Conservation (phyloP, 2,888 invertebrate genomes). For the Amiota communis region DNA sequence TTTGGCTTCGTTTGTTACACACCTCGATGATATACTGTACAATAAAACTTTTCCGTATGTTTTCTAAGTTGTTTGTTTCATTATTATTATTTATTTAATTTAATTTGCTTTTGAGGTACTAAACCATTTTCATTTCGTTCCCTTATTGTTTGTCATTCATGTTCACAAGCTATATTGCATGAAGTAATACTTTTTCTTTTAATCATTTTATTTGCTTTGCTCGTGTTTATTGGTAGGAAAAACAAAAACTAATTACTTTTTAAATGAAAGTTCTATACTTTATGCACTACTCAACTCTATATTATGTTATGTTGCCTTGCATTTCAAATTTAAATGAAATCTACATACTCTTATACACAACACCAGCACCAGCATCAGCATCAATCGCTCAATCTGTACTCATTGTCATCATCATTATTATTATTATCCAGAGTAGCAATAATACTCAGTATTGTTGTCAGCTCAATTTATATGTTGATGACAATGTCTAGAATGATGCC, state of each 20-base stretch:
- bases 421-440: too few species aligned
- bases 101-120: constrained; percentile 6
- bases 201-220: background rate
- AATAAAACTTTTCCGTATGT: background rate
- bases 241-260: constrained; percentile 25
- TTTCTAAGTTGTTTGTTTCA: background rate
- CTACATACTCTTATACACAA: too few species aligned
- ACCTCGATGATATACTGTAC: background rate
- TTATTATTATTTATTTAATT: constrained; percentile 15
- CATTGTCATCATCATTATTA: too few species aligned
- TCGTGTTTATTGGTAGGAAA: background rate
- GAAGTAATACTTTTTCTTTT: too few species aligned
- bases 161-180: background rate
- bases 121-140: background rate
- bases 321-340: background rate
- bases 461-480: constrained; percentile 65
- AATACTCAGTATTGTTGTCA: background rate
- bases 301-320: constrained; percentile 4
- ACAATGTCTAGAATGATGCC: constrained; percentile 36
- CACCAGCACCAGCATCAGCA: background rate
- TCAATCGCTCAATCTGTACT: too few species aligned
- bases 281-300: constrained; percentile 19
- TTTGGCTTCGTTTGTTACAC: constrained; percentile 4
- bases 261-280: constrained; percentile 4
- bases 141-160: background rate